phyloP scores from a whole-genome alignment of 2,797 vertebrate species.

The Poeciliopsis paucimaculata region DNA sequence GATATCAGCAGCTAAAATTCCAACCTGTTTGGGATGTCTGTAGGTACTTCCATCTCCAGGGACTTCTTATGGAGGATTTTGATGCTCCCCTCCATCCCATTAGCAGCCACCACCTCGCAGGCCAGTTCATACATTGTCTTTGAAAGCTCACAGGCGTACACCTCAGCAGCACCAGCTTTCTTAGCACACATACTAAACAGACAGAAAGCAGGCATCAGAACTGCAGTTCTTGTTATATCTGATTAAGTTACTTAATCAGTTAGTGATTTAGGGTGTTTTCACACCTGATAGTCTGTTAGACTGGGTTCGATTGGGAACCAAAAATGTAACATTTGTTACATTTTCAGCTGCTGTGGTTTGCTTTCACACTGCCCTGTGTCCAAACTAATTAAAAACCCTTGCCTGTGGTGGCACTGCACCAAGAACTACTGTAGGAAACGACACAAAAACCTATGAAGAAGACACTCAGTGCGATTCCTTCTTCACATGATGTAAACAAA shows the following conservation, averaged over 20 bases:
- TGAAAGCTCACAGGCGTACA: constrained; percentile 95
- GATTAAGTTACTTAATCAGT: not conserved
- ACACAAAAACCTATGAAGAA: too few relatives aligned
- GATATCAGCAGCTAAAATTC: not conserved
- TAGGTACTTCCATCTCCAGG: constrained; percentile 91
- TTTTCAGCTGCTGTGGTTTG: too few relatives aligned
- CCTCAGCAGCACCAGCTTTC: constrained; percentile 87
- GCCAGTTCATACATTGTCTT: constrained; percentile 98
- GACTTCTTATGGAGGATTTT: constrained; percentile 94
- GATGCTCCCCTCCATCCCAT: constrained; percentile 88
- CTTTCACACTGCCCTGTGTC: too few relatives aligned
- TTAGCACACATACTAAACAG: constrained; percentile 93
- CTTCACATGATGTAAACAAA: too few relatives aligned
- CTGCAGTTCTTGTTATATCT: not conserved
- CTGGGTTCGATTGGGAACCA: too few relatives aligned
- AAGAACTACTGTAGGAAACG: too few relatives aligned
- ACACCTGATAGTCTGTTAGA: too few relatives aligned
- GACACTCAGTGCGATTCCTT: too few relatives aligned
- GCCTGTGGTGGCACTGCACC: too few relatives aligned
- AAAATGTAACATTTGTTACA: too few relatives aligned
- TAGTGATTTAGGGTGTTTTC: not conserved
- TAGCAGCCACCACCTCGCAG: constrained; percentile 89
- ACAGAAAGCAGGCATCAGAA: constrained; percentile 37
- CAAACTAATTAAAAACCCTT: too few relatives aligned
- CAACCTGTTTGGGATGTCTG: constrained; percentile 91